Conservation (phyloP, 2,797 vertebrate genomes). For the Melanotaenia nigrans region DNA sequence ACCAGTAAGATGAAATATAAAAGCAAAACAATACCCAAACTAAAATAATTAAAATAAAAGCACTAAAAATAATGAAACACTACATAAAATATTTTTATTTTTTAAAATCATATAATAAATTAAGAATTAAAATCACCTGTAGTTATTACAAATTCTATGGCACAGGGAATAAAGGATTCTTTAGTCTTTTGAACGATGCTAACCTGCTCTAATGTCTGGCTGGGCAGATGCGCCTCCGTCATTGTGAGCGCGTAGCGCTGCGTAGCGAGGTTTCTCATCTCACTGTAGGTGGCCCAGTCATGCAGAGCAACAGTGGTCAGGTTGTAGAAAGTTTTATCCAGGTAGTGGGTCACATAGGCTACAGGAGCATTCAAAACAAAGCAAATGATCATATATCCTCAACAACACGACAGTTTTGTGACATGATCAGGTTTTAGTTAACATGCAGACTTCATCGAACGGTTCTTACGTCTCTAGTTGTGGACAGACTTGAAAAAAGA, state of each 20-base stretch:
- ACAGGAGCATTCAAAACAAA: conserved; percentile 21
- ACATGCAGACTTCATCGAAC: not conserved
- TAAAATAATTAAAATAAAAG: no score
- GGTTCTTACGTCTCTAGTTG: not conserved
- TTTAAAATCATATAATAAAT: no score
- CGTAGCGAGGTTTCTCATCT: conserved; percentile 97
- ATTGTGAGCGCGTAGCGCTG: conserved; percentile 95
- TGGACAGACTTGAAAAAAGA: not conserved
- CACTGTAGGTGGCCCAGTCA: conserved; percentile 99
- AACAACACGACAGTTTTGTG: not conserved
- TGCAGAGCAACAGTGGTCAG: conserved; percentile 97
- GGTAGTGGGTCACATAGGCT: conserved; percentile 97
- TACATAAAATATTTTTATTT: no score
- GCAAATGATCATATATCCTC: not conserved
- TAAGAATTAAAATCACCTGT: no score
- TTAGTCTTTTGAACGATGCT: not conserved
- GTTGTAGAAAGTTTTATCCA: conserved; percentile 99
- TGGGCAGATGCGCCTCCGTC: conserved; percentile 97
- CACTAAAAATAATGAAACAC: no score
- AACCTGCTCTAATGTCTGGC: conserved; percentile 98
- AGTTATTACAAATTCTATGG: no score
- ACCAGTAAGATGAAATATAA: no score
- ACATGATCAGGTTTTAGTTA: no score
- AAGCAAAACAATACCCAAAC: no score
- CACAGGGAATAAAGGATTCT: no score